Evolutionary conservation across 2,113 vertebrate species (phyloP).

Genomic region (Lichenostomus cassidix): DNA sequence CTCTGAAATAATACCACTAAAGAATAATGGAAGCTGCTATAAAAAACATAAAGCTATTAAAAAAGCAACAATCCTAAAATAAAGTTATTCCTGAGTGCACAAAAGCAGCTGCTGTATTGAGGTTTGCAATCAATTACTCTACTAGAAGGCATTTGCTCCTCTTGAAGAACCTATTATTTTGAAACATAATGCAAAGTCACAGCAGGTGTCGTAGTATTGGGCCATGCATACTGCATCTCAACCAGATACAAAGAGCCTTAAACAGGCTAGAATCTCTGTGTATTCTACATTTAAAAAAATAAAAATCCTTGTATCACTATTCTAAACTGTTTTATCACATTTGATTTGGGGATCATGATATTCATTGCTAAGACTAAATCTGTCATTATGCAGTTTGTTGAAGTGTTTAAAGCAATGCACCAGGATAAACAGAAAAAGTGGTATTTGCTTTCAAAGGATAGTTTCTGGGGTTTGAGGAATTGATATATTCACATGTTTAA

Average conservation of each 20-base stretch:
- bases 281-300: background rate
- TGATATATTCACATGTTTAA: background rate
- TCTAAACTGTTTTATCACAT: slow-evolving; percentile 19
- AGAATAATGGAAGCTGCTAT: slow-evolving; percentile 15
- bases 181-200: slow-evolving; percentile 64
- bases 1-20: background rate
- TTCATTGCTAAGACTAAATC: slow-evolving; percentile 58
- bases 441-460: slow-evolving; percentile 27
- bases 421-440: slow-evolving; percentile 21
- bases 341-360: slow-evolving; percentile 26
- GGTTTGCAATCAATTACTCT: slow-evolving; percentile 61
- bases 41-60: slow-evolving; percentile 34
- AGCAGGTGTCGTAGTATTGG: slow-evolving; percentile 38
- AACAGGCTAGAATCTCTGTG: background rate
- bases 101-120: slow-evolving; percentile 44
- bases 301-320: background rate
- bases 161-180: slow-evolving; percentile 68
- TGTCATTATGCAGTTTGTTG: slow-evolving; percentile 26
- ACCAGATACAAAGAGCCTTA: slow-evolving; percentile 32
- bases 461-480: background rate
- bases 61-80: slow-evolving; percentile 55
- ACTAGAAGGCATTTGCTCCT: slow-evolving; percentile 21
- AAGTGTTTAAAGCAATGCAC: slow-evolving; percentile 9
- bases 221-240: background rate
- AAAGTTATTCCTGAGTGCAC: slow-evolving; percentile 49